phyloP scores from a whole-genome alignment of 2,888 invertebrate genomes.

The Dugesia japonica region DNA sequence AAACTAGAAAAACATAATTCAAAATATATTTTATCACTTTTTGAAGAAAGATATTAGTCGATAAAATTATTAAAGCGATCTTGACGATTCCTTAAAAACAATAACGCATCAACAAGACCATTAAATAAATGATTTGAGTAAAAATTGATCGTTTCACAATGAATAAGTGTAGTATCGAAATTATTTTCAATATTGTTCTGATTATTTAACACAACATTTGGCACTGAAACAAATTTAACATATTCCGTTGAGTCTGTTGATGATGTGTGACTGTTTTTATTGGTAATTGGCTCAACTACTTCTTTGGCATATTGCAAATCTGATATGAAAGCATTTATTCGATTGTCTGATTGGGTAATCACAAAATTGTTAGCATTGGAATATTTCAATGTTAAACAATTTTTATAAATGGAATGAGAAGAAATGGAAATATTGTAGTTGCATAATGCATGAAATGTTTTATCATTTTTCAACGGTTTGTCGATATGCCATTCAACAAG shows the following conservation, averaged over 20 bases:
- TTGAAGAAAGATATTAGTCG: too few relatives aligned
- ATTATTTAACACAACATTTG: background rate
- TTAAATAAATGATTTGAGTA: background rate
- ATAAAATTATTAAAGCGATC: too few relatives aligned
- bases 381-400: background rate
- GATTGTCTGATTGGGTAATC: background rate
- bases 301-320: background rate
- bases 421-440: background rate
- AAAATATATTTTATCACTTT: too few relatives aligned
- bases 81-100: background rate
- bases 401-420: constrained; percentile 1
- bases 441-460: background rate
- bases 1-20: too few relatives aligned
- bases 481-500: background rate
- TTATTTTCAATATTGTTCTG: background rate
- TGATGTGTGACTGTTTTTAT: background rate
- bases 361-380: background rate
- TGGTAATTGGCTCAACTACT: background rate
- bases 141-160: background rate
- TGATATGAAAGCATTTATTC: background rate
- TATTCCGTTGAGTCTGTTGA: background rate
- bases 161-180: background rate
- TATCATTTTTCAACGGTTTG: background rate
- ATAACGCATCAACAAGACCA: background rate
- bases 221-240: background rate